Percentiles rank a stretch among this genome's conserved stretches.
Conservation (phyloP, 2,113 vertebrate species). For the Montifringilla adamsi region DNA sequence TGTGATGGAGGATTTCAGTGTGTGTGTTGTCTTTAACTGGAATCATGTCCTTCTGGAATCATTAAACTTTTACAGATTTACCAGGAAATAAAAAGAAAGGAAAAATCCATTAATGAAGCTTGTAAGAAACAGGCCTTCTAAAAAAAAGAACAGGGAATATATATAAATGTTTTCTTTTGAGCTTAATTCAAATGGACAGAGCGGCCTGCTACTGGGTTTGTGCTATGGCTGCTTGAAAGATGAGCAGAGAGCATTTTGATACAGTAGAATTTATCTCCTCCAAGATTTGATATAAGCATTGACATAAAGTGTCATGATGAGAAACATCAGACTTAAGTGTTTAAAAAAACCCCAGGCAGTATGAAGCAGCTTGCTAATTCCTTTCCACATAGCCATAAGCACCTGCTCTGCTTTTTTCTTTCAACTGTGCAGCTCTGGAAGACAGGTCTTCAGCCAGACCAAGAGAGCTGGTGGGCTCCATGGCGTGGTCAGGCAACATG, state of each 20-base stretch:
- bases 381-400: not conserved
- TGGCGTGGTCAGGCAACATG: not conserved
- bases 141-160: not conserved
- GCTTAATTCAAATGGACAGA: not conserved
- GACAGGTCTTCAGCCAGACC: not conserved
- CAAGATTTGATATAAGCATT: not conserved
- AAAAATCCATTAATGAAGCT: not conserved
- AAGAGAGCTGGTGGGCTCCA: not conserved
- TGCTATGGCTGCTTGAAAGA: not conserved
- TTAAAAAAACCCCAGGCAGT: not conserved
- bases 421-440: not conserved
- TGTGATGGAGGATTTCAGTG: not conserved
- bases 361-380: not conserved
- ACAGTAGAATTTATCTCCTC: not conserved
- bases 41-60: not conserved
- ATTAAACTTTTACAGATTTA: not conserved
- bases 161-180: not conserved
- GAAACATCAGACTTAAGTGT: not conserved
- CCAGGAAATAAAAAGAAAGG: not conserved
- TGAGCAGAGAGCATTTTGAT: not conserved
- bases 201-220: not conserved
- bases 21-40: not conserved
- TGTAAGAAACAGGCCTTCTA: not conserved
- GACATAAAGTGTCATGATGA: not conserved
- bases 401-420: not conserved